Percentiles rank a stretch among this genome's conserved stretches.
phyloP scores from a whole-genome alignment of 2,113 vertebrate species.

The Dicaeum eximium region DNA sequence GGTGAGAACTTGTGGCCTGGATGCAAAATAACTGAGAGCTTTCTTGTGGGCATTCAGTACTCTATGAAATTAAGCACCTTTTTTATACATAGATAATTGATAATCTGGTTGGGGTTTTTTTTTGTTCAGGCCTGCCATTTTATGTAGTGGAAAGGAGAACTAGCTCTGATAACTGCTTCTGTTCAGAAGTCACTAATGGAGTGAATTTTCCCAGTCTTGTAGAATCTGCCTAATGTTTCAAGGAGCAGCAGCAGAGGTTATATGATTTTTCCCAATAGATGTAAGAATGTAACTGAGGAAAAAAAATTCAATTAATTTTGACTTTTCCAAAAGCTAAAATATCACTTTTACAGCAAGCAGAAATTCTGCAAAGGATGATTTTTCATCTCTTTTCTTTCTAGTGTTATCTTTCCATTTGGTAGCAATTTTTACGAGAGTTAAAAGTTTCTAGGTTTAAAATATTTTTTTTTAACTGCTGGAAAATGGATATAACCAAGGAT shows the following conservation, averaged over 20 bases:
- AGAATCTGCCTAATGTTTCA: neutral
- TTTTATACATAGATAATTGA: neutral
- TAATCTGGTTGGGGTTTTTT: neutral
- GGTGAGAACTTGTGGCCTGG: neutral
- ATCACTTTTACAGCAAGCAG: neutral
- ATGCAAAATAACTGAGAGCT: neutral
- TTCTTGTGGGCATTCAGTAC: neutral
- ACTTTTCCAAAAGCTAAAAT: neutral
- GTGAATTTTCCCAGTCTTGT: neutral
- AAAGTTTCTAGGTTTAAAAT: neutral
- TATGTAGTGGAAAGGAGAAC: neutral
- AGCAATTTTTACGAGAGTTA: neutral
- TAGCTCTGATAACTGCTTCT: neutral
- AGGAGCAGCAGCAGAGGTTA: neutral
- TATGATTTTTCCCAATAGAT: neutral
- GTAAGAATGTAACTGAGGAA: neutral
- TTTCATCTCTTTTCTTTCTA: neutral
- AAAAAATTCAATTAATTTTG: neutral
- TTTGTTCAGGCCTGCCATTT: neutral
- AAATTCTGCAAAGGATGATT: neutral
- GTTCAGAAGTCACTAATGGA: neutral
- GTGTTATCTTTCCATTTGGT: neutral
- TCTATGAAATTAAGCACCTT: neutral
- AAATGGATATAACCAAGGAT: neutral
- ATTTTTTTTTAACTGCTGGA: neutral